Evolutionary conservation across 2,113 vertebrate genomes (phyloP).

Genomic region (Dicerorhinus sumatrensis): DNA sequence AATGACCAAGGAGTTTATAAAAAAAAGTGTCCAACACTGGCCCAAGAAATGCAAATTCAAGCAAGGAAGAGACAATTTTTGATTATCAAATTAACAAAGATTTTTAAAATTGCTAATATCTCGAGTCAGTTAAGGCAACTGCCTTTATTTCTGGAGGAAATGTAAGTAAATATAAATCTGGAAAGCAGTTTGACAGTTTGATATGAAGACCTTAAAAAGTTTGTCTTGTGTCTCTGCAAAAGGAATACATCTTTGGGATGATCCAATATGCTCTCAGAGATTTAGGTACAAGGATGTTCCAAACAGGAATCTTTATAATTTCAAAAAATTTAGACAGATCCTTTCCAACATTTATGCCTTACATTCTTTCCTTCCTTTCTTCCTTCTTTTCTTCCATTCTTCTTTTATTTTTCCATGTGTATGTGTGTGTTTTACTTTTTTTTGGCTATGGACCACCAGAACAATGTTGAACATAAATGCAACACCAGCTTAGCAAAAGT

Average conservation of each 20-base stretch:
- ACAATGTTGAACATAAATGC: background rate
- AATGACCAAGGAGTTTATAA: background rate
- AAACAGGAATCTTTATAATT: background rate
- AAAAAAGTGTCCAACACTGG: background rate
- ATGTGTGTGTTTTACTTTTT: background rate
- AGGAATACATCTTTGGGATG: background rate
- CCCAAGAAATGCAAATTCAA: background rate
- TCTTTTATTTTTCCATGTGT: background rate
- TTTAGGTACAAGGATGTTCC: background rate
- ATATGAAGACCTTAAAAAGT: background rate
- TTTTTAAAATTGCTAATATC: no score
- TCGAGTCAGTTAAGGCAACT: background rate
- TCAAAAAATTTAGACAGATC: background rate
- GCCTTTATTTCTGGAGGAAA: background rate
- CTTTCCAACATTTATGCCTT: background rate
- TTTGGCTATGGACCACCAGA: background rate
- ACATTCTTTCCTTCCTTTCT: background rate
- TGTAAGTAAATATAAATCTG: background rate
- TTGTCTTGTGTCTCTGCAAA: background rate
- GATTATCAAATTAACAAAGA: background rate
- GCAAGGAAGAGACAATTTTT: background rate
- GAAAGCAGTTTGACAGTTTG: background rate
- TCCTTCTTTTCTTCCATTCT: no score
- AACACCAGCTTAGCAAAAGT: background rate
- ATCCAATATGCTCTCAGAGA: background rate